Evolutionary conservation across 2,113 vertebrate genomes (phyloP).

Genomic region (Barnardius zonarius): DNA sequence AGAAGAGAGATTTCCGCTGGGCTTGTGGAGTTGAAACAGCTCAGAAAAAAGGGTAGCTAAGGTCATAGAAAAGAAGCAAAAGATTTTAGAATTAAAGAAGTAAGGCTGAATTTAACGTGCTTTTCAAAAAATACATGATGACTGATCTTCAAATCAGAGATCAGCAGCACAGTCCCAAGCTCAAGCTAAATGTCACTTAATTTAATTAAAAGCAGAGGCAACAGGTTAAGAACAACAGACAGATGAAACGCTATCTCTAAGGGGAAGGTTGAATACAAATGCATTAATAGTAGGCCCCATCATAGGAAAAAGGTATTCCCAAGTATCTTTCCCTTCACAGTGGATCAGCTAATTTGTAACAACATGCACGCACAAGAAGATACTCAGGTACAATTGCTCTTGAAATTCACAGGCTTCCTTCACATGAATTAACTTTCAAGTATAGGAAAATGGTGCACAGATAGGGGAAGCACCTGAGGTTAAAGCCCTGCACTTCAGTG

Average conservation of each 20-base stretch:
- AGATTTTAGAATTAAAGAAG: neutral
- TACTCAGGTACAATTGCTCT: neutral
- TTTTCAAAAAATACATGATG: neutral
- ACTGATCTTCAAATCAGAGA: neutral
- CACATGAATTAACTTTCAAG: neutral
- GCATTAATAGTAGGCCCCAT: neutral
- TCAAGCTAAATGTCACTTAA: constrained; percentile 4
- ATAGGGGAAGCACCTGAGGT: neutral
- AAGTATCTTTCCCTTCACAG: neutral
- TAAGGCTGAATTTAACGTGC: neutral
- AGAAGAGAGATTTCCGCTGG: neutral
- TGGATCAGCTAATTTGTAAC: neutral
- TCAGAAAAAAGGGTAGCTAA: neutral
- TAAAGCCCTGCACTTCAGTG: neutral
- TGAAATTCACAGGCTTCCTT: neutral
- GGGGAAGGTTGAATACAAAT: neutral
- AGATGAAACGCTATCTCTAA: neutral
- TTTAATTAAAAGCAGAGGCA: constrained; percentile 19
- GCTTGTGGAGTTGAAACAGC: neutral
- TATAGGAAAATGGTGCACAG: neutral
- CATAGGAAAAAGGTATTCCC: neutral
- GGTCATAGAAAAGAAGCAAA: neutral
- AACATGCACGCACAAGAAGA: neutral
- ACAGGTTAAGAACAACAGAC: neutral
- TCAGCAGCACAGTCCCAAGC: neutral